Percentiles rank a stretch among this genome's conserved stretches.
Evolutionary conservation across 2,888 invertebrate genomes (phyloP).

Genomic region (Platycheirus albimanus): DNA sequence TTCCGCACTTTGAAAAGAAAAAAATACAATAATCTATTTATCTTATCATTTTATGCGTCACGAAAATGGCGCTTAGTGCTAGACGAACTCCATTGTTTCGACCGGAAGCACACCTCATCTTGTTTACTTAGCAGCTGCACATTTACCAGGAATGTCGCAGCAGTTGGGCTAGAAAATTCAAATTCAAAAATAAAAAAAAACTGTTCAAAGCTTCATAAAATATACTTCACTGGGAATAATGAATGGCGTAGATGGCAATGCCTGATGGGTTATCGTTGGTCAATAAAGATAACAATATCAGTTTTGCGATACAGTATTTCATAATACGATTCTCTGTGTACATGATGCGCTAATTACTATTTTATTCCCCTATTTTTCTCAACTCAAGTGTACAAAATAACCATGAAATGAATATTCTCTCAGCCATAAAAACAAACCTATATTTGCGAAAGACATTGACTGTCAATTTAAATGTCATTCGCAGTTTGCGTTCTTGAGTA

Average conservation of each 20-base stretch:
- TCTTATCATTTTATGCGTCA: no score
- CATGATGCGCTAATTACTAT: no score
- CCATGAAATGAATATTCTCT: constrained; percentile 23
- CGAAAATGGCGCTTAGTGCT: background rate
- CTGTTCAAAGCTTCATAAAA: no score
- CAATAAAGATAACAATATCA: constrained; percentile 13
- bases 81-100: background rate
- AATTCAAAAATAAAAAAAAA: background rate
- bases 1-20: no score
- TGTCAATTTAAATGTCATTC: constrained; percentile 41
- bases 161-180: background rate
- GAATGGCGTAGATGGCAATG: background rate
- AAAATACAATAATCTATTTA: no score
- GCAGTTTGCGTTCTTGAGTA: background rate
- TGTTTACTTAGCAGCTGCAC: constrained; percentile 11
- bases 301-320: background rate
- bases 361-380: no score
- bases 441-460: constrained; percentile 38
- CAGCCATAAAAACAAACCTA: constrained; percentile 2
- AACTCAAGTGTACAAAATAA: constrained; percentile 16
- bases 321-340: background rate
- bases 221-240: background rate
- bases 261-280: background rate
- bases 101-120: background rate
- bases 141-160: constrained; percentile 1